Evolutionary conservation across 2,797 vertebrate species (phyloP).

Genomic region (Microctenopoma lineatum): DNA sequence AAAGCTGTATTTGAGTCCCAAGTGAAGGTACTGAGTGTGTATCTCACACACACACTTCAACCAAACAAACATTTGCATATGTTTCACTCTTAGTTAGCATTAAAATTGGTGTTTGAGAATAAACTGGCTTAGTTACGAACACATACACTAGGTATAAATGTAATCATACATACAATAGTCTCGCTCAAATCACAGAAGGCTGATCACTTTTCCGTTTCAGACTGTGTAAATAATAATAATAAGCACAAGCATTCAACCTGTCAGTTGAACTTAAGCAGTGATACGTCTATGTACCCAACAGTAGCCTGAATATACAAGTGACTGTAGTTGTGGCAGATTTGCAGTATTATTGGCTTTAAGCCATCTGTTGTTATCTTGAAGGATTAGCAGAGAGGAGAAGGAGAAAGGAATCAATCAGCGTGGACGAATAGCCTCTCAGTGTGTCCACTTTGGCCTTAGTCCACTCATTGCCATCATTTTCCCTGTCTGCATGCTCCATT

Average conservation of each 20-base stretch:
- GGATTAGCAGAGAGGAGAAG: slow-evolving; percentile 65
- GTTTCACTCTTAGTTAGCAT: no score
- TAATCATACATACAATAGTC: background rate
- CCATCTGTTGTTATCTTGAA: slow-evolving; percentile 70
- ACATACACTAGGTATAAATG: background rate
- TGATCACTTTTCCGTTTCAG: background rate
- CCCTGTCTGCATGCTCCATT: slow-evolving; percentile 50
- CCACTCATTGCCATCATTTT: slow-evolving; percentile 49
- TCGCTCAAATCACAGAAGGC: background rate
- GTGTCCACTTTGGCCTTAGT: slow-evolving; percentile 40
- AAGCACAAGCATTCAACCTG: background rate
- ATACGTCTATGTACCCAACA: background rate
- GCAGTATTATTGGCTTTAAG: slow-evolving; percentile 63
- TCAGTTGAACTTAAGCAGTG: background rate
- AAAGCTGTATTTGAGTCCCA: no score
- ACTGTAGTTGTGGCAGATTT: slow-evolving; percentile 36
- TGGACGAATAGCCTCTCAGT: slow-evolving; percentile 68
- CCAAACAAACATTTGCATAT: no score
- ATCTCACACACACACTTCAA: no score
- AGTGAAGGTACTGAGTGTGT: no score
- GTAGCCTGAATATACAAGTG: slow-evolving; percentile 20
- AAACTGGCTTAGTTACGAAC: background rate
- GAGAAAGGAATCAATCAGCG: slow-evolving; percentile 74
- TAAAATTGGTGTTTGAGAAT: no score
- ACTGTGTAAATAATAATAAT: no score